Base-by-base conservation (phyloP, 2,888 invertebrate species). In the Pterobdella sp. region DNA sequence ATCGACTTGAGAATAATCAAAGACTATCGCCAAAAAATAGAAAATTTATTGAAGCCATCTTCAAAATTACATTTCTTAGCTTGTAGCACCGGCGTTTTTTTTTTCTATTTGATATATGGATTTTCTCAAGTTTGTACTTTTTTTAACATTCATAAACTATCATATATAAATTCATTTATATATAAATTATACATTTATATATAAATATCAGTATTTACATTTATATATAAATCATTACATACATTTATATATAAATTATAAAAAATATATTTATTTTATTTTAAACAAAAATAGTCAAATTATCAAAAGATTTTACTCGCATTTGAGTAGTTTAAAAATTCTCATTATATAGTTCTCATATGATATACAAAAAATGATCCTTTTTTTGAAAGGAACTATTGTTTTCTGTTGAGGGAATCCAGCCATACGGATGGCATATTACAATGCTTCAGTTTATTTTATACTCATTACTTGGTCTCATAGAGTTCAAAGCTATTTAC, bases 371-470 rank as follows among this genome's bases (percentile, higher is more conserved):
- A 49, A 49, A 49, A 49, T 49, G 31, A 60, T 31, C 2, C 22
- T 68, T 35, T 37, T 35, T 34, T 72, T 60, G 7, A 3, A 56
- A 89, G 87, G 96, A 96, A 85, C 85, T 94, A 65, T 92, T 96
- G 81, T 96, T 95, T 83, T 90, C 91, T 0, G 87, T 91, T n/a
- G 89, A 91, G 32, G 93, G 92, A 64, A 92, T 94, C 79, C 89
- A 91, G 80, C 90, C 92, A 0, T 91, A 90, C 80, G 94, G 94
- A 66, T 90, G 94, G 90, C 94, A 92, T 82, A 87, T 96, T 76
- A 96, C 96, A 0, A 85, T 95, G 74, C 87, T 94, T 26, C 95
- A 96, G 85, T 96, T 96, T 86, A 87, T 88, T 29, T 91, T 90
- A 80, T 96, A 95, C 80, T 88, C 90, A 75, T 76, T 88, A 35